Evolutionary conservation across 2,797 vertebrate species (phyloP).

Genomic region (Enteromius mattozi): DNA sequence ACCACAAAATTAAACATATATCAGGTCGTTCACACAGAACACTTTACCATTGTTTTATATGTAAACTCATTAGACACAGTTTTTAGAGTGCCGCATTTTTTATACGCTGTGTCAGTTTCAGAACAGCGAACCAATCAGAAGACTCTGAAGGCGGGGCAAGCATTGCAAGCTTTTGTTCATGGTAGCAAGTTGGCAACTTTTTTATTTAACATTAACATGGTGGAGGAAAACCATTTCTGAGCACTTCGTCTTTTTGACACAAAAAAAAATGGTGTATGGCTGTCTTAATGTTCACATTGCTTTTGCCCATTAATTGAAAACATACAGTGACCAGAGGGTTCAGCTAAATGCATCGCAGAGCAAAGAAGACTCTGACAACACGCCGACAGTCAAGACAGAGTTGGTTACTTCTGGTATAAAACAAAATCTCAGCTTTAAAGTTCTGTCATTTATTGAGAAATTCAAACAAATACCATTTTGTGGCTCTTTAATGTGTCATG

Average conservation of each 20-base stretch:
- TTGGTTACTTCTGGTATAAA: not conserved
- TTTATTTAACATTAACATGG: too few relatives aligned
- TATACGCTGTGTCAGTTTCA: not conserved
- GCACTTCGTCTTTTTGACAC: too few relatives aligned
- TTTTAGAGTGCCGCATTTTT: not conserved
- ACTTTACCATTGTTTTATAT: not conserved
- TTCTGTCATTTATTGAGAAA: not conserved
- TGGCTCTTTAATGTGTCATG: too few relatives aligned
- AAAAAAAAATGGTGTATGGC: too few relatives aligned
- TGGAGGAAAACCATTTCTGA: too few relatives aligned
- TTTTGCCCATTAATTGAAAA: too few relatives aligned
- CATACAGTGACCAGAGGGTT: not conserved
- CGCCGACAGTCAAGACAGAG: not conserved
- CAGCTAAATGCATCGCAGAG: not conserved
- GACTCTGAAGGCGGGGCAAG: too few relatives aligned
- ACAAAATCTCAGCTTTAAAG: not conserved
- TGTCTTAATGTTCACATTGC: too few relatives aligned
- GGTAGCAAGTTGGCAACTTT: too few relatives aligned
- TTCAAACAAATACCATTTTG: not conserved
- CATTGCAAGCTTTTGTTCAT: too few relatives aligned
- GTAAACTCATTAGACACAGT: not conserved
- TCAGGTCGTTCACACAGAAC: not conserved
- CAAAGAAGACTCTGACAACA: not conserved
- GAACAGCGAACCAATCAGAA: not conserved
- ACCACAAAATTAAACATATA: not conserved